Conservation (phyloP, 2,888 invertebrate species). For the Spicauda simplicius region DNA sequence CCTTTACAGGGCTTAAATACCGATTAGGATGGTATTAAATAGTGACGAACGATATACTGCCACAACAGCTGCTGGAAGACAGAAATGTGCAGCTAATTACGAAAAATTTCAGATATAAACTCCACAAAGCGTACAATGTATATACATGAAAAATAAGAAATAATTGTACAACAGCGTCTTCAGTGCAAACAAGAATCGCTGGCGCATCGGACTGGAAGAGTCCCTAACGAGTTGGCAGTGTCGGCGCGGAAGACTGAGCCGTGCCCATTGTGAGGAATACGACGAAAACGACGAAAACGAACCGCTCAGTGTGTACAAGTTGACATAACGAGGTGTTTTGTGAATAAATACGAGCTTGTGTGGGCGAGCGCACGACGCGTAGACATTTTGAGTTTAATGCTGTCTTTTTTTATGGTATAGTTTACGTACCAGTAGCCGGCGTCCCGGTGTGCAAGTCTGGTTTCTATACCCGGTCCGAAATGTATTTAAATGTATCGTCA, state of each 20-base stretch:
- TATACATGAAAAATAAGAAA: slow-evolving; percentile 22
- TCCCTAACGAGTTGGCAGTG: slow-evolving; percentile 59
- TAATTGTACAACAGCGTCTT: slow-evolving; percentile 30
- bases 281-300: slow-evolving; percentile 41
- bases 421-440: not conserved
- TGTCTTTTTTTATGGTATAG: not conserved
- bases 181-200: slow-evolving; percentile 45
- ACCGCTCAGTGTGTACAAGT: slow-evolving; percentile 43
- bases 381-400: not conserved
- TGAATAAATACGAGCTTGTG: slow-evolving; percentile 43
- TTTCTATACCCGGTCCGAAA: too few relatives aligned
- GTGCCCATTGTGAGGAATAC: slow-evolving; percentile 48
- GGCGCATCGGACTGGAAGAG: slow-evolving; percentile 50
- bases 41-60: too few relatives aligned
- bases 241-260: slow-evolving; percentile 39
- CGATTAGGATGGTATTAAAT: too few relatives aligned
- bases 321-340: slow-evolving; percentile 48
- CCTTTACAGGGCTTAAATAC: too few relatives aligned
- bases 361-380: not conserved
- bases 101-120: slow-evolving; percentile 1
- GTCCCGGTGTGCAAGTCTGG: too few relatives aligned
- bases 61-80: too few relatives aligned
- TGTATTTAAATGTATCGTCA: too few relatives aligned
- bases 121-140: slow-evolving; percentile 18
- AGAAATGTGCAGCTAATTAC: too few relatives aligned